A percentile compares a stretch with the other conserved stretches of the same genome.
Evolutionary conservation across 2,888 invertebrate genomes (phyloP).

Genomic region (Drosophila melanosoma): DNA sequence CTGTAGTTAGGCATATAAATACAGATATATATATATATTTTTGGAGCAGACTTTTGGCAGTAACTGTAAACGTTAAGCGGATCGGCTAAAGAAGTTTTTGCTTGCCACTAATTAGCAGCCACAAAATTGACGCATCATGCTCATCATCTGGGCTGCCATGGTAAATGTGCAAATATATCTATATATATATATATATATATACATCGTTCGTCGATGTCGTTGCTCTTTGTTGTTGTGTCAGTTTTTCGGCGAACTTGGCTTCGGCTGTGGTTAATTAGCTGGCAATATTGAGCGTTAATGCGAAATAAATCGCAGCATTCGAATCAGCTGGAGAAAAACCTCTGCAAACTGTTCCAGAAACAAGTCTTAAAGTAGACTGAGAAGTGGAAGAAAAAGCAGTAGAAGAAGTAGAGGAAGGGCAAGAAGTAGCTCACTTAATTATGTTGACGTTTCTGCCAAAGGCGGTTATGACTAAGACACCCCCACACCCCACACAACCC

Average conservation of each 20-base stretch:
- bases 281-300: constrained; percentile 80
- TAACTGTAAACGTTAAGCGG: constrained; percentile 67
- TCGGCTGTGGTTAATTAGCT: constrained; percentile 76
- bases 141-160: constrained; percentile 36
- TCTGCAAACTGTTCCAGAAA: constrained; percentile 33
- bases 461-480: constrained; percentile 22
- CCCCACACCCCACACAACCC: neutral
- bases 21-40: constrained; percentile 10
- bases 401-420: constrained; percentile 7
- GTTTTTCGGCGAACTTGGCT: constrained; percentile 58
- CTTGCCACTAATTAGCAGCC: constrained; percentile 69
- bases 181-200: constrained; percentile 10
- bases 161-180: constrained; percentile 5
- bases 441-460: constrained; percentile 76
- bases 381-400: constrained; percentile 15
- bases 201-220: constrained; percentile 16
- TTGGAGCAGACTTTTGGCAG: constrained; percentile 65
- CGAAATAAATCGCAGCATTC: constrained; percentile 78
- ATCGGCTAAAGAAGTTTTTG: constrained; percentile 51
- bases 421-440: constrained; percentile 68
- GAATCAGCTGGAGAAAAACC: constrained; percentile 51
- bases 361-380: constrained; percentile 2
- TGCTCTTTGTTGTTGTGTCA: constrained; percentile 39
- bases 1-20: constrained; percentile 58
- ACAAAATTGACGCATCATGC: constrained; percentile 77